Base-by-base conservation (phyloP, 30 jellyfish, hydroid and myxozoan species). In the Aurelia coerulea region DNA sequence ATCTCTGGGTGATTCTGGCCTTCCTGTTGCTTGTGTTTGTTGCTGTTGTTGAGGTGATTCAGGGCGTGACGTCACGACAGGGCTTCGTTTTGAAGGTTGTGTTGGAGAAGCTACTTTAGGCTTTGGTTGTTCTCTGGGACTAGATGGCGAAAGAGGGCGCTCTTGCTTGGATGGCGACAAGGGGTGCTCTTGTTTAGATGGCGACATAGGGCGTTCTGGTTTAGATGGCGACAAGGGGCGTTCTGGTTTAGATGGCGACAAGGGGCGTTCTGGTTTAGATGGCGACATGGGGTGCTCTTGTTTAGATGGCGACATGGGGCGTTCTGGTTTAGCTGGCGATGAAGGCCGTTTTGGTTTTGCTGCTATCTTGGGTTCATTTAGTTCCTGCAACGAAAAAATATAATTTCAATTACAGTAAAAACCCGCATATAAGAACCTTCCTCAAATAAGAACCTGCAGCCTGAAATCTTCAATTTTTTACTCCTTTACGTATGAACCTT, bases 1-100 rank as follows among this genome's bases (percentile, higher is more conserved):
- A 31, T 58, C 86, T 59, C 62, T 73, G 46, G 89, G 89, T 7
- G 89, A 79, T 15, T 69, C 70, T 60, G 70, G 70, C 35, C 70
- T n/a, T 2, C 70, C 70, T 23, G 37, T 23, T 4, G 35, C 12
- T 23, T 2, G 35, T 23, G 70, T 23, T 5, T 17, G 70, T 23
- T 17, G 33, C 10, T 59, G 23, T 15, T 14, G 23, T 15, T 14
- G 31, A 11, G 70, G 70, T 4, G 35, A 17, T 60, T 23, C 70
- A 60, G 70, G 70, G 13, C 70, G 70, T 2, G 70, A 23, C 70
- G 31, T 60, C 35, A 5, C 35, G 70, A n/a, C 70, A 17, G 31
- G 70, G 31, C 35, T n/a, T n/a, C 31, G 70, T n/a, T 12, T 60
- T 60, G 70, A 60, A n/a, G 35, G 12, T 15, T 60, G 70, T 17